Conservation (phyloP, 1,140 invertebrate species). For the Temnothorax curvispinosus region DNA sequence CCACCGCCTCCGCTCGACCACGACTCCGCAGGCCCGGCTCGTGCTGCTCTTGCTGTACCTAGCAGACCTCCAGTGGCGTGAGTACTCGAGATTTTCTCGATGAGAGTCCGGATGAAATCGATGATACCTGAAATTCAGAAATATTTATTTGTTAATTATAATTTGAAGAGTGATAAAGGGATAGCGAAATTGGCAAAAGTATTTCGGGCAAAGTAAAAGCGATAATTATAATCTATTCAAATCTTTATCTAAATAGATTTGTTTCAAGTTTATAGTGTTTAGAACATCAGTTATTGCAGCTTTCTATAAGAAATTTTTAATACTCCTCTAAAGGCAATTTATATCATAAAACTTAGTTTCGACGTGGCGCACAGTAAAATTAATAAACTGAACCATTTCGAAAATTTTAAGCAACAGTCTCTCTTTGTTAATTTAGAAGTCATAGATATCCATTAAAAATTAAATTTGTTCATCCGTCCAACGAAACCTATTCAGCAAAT, state of each 20-base stretch:
- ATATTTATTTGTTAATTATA: neutral
- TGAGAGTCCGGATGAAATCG: neutral
- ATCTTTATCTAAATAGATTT: neutral
- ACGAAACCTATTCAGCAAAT: neutral
- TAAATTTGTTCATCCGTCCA: neutral
- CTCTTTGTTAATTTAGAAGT: neutral
- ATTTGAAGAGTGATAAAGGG: neutral
- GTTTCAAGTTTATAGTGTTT: neutral
- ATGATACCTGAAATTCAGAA: constrained; percentile 6
- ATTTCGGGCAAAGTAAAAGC: neutral
- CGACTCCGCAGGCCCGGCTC: constrained; percentile 76
- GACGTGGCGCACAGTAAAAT: neutral
- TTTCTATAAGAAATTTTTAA: neutral
- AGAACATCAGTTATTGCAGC: neutral
- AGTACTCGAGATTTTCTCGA: constrained; percentile 61
- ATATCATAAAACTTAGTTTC: neutral
- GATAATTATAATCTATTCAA: neutral
- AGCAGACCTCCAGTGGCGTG: constrained; percentile 82
- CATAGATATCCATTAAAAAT: neutral
- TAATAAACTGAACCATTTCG: neutral
- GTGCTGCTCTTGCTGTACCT: constrained; percentile 83
- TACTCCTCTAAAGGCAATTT: neutral
- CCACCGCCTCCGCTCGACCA: constrained; percentile 82
- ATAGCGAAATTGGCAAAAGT: neutral
- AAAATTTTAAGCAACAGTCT: neutral